Conservation (phyloP, 2,797 vertebrate species). For the Oryzias dopingdopingensis region DNA sequence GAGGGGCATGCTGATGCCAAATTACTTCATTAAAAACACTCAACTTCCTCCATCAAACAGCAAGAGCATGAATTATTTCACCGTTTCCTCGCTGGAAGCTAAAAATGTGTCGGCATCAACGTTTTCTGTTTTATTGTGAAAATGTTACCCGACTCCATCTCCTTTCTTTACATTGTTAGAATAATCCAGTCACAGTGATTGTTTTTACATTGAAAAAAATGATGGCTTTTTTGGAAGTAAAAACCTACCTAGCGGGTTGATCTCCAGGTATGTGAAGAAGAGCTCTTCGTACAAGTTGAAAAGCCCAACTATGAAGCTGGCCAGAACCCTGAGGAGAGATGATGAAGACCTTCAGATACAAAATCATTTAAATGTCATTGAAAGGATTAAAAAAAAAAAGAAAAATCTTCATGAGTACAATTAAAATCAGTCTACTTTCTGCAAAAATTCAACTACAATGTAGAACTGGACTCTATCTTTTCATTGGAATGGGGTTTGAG, state of each 20-base stretch:
- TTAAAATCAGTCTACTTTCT: background rate
- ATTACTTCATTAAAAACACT: constrained; percentile 58
- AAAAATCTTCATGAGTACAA: background rate
- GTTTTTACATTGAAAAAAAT: constrained; percentile 1
- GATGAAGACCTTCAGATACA: background rate
- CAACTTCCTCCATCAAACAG: constrained; percentile 61
- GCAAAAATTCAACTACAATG: background rate
- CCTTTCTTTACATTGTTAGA: constrained; percentile 13
- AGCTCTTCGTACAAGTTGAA: constrained; percentile 95
- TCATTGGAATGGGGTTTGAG: background rate
- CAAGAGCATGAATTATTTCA: constrained; percentile 65
- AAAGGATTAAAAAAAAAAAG: too few species aligned
- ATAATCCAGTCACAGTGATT: background rate
- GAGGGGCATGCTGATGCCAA: constrained; percentile 45
- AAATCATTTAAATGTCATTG: background rate
- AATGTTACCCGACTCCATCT: constrained; percentile 33
- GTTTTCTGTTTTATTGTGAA: constrained; percentile 25
- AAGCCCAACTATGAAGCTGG: constrained; percentile 91
- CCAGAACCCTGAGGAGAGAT: constrained; percentile 80
- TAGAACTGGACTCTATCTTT: background rate
- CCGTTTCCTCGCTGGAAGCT: constrained; percentile 21
- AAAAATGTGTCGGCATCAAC: constrained; percentile 35
- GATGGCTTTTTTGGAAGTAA: background rate
- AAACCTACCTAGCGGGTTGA: constrained; percentile 91
- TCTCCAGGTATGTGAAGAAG: constrained; percentile 98